These are phyloP conservation scores for Euschistus heros DNA, from an alignment of 1,140 invertebrate genomes.

Conservation along the genomic window DNA sequence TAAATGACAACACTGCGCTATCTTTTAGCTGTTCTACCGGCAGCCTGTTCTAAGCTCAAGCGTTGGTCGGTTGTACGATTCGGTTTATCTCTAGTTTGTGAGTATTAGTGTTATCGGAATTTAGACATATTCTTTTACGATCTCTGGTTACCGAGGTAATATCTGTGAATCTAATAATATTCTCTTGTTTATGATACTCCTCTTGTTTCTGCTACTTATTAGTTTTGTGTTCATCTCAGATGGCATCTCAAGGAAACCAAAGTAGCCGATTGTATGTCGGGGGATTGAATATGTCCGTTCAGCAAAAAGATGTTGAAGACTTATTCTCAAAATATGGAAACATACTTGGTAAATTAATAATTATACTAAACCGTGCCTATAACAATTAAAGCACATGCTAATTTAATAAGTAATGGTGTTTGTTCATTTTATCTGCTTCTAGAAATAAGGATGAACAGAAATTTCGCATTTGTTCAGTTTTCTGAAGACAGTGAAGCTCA, in stretches of 20 bases:
- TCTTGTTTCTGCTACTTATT: too few relatives aligned
- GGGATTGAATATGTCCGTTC: not conserved
- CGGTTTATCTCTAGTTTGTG: too few relatives aligned
- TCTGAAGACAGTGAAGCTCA: conserved; percentile 59
- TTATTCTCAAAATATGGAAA: conserved; percentile 63
- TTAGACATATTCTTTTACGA: too few relatives aligned
- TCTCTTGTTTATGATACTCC: too few relatives aligned
- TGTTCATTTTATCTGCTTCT: conserved; percentile 35
- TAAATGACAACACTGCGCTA: too few relatives aligned
- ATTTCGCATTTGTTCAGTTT: conserved; percentile 80
- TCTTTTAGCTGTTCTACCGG: too few relatives aligned
- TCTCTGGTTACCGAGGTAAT: too few relatives aligned
- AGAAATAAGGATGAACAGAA: conserved; percentile 58
- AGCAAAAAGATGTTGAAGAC: conserved; percentile 40
- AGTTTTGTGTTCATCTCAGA: not conserved
- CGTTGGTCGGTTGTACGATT: too few relatives aligned
- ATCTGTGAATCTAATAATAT: too few relatives aligned
- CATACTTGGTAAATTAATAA: conserved; percentile 36
- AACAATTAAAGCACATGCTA: not conserved
- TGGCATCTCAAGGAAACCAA: conserved; percentile 6
- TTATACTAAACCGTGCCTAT: not conserved
- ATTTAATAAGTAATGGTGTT: not conserved
- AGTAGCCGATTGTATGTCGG: conserved; percentile 13
- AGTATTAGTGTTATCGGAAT: too few relatives aligned
- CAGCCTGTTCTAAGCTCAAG: too few relatives aligned